A percentile compares a stretch with the other conserved stretches of the same genome.
These are phyloP conservation scores for Drusus annulatus DNA, from an alignment of 1,140 invertebrate genomes.

Conservation along the genomic window DNA sequence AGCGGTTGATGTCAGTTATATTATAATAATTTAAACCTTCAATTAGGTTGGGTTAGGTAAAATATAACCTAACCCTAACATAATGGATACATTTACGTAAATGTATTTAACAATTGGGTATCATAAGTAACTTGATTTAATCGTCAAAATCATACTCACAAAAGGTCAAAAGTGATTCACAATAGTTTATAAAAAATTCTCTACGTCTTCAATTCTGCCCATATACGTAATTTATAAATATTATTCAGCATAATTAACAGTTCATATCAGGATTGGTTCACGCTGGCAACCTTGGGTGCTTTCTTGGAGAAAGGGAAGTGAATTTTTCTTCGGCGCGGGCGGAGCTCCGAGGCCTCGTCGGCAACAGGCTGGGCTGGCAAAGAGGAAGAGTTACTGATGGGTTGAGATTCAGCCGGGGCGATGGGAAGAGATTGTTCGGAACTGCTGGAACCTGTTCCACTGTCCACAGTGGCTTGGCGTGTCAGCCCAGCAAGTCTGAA, in stretches of 20 bases:
- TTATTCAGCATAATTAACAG: background rate
- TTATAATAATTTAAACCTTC: too few species aligned
- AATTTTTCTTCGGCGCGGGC: constrained; percentile 44
- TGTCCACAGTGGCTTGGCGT: constrained; percentile 44
- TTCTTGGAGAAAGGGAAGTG: constrained; percentile 58
- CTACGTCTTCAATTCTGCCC: too few species aligned
- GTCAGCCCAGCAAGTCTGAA: constrained; percentile 43
- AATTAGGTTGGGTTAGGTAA: too few species aligned
- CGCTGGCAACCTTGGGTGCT: constrained; percentile 40
- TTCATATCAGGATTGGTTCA: constrained; percentile 52
- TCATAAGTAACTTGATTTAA: too few species aligned
- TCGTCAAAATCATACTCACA: too few species aligned
- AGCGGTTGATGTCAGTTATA: too few species aligned
- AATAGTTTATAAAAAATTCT: too few species aligned
- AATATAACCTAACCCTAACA: too few species aligned
- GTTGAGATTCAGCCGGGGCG: constrained; percentile 16
- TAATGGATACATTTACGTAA: too few species aligned
- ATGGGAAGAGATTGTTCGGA: constrained; percentile 51
- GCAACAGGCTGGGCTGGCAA: background rate
- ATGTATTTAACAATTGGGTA: too few species aligned
- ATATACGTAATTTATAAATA: too few species aligned
- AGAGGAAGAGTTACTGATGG: background rate
- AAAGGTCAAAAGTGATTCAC: too few species aligned
- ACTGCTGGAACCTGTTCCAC: constrained; percentile 54
- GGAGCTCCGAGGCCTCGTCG: constrained; percentile 3